Percentiles rank a stretch among this genome's conserved stretches.
Conservation (phyloP, 2,888 invertebrate genomes). For the Aproaerema taeniolella region DNA sequence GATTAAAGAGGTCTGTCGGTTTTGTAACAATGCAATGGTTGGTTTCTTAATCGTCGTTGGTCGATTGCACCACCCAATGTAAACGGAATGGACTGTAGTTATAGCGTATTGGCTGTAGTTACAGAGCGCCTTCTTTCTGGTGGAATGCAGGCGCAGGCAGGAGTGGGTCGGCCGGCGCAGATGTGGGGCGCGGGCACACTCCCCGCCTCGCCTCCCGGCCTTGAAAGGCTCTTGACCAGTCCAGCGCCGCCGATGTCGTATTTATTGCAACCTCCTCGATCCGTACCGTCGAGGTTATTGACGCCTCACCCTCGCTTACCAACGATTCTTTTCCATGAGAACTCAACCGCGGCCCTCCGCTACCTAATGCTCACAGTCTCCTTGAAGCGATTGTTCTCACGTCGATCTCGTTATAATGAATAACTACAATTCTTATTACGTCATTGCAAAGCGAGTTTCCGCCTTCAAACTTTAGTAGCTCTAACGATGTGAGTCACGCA, state of each 20-base stretch:
- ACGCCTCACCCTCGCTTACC: slow-evolving; percentile 51
- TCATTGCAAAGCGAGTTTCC: slow-evolving; percentile 70
- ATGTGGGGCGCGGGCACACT: slow-evolving; percentile 62
- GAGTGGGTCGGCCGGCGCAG: slow-evolving; percentile 54
- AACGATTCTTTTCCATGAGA: slow-evolving; percentile 52
- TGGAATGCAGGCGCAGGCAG: slow-evolving; percentile 54
- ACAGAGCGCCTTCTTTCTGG: slow-evolving; percentile 35
- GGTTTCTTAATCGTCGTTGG: slow-evolving; percentile 5
- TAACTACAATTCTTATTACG: slow-evolving; percentile 73
- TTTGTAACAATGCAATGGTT: slow-evolving; percentile 19
- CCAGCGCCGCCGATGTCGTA: slow-evolving; percentile 69
- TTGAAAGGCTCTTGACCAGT: slow-evolving; percentile 78
- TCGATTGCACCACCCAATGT: slow-evolving; percentile 23
- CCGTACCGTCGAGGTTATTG: slow-evolving; percentile 74
- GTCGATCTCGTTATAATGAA: slow-evolving; percentile 67
- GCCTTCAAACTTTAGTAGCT: slow-evolving; percentile 67
- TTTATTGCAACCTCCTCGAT: slow-evolving; percentile 75
- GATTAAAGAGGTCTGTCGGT: slow-evolving; percentile 8
- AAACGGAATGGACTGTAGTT: slow-evolving; percentile 1
- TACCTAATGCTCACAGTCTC: slow-evolving; percentile 54
- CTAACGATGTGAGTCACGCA: slow-evolving; percentile 71
- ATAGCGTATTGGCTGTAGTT: slow-evolving; percentile 5
- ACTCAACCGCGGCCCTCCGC: slow-evolving; percentile 36
- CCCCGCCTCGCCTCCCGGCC: slow-evolving; percentile 74
- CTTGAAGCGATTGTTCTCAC: slow-evolving; percentile 70